These are phyloP conservation scores for Clamator glandarius DNA, from an alignment of 2,797 vertebrate genomes.

Conservation along the genomic window DNA sequence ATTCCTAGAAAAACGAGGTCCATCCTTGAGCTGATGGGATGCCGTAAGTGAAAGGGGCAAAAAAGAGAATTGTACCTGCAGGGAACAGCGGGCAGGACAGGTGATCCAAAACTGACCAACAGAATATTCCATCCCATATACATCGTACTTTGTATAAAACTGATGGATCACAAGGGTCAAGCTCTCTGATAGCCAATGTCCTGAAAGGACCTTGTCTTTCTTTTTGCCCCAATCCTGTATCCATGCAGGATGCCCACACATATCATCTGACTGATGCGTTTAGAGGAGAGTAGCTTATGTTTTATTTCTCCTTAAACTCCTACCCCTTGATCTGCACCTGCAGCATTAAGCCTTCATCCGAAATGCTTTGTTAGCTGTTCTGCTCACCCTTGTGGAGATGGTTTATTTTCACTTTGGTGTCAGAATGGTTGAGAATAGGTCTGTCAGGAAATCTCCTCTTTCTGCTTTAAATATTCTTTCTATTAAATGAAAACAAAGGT, in stretches of 20 bases:
- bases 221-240: too few relatives aligned
- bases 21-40: too few relatives aligned
- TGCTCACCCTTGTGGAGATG: neutral
- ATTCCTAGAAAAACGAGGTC: too few relatives aligned
- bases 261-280: neutral
- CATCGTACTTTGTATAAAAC: too few relatives aligned
- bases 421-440: neutral
- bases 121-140: too few relatives aligned
- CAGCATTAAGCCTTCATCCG: neutral
- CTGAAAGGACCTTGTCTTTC: too few relatives aligned
- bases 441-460: neutral
- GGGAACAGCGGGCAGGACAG: too few relatives aligned
- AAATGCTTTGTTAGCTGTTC: neutral
- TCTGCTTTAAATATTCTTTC: neutral
- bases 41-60: too few relatives aligned
- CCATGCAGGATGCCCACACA: neutral
- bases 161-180: too few relatives aligned
- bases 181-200: too few relatives aligned
- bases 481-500: neutral
- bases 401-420: neutral
- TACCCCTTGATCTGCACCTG: neutral
- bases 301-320: neutral
- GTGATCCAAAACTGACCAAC: too few relatives aligned
- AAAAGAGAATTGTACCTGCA: too few relatives aligned
- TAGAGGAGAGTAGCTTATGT: neutral